Percentiles rank a stretch among this genome's conserved stretches.
phyloP scores from a whole-genome alignment of 2,888 invertebrate genomes.

The Sicus ferrugineus region DNA sequence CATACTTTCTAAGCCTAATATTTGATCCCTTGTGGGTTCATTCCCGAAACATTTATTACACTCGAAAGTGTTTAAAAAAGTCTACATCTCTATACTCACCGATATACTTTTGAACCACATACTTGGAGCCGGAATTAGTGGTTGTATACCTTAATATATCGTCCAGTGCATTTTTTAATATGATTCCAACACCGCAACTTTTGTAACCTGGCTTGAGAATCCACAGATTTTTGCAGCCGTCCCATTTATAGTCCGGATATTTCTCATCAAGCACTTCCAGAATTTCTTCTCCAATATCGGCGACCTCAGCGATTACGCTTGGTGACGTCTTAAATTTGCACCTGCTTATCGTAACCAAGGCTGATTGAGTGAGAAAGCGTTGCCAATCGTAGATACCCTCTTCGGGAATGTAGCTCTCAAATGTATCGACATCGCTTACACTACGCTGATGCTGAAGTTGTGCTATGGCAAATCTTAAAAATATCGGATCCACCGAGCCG shows the following conservation, averaged over 20 bases:
- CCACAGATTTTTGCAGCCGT: slow-evolving; percentile 10
- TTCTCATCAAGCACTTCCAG: neutral
- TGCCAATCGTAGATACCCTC: neutral
- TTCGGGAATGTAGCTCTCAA: neutral
- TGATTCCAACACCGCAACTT: neutral
- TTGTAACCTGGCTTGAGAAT: neutral
- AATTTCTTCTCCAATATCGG: neutral
- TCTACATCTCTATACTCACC: neutral
- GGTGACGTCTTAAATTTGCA: slow-evolving; percentile 2
- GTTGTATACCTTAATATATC: slow-evolving; percentile 10
- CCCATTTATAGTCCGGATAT: neutral
- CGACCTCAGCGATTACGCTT: neutral
- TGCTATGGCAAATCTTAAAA: slow-evolving; percentile 43
- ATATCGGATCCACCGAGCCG: slow-evolving; percentile 64
- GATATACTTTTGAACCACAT: slow-evolving; percentile 4
- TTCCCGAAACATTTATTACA: too few species aligned
- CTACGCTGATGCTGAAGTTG: slow-evolving; percentile 46
- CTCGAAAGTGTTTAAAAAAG: too few species aligned
- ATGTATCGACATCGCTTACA: slow-evolving; percentile 16
- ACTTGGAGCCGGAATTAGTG: neutral
- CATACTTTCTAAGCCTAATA: too few species aligned
- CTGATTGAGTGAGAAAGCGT: neutral
- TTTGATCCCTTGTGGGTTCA: too few species aligned
- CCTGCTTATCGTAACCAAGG: neutral
- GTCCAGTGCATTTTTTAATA: neutral